These are phyloP conservation scores for Brotula barbata DNA, from an alignment of 2,797 vertebrate species.

Conservation along the genomic window DNA sequence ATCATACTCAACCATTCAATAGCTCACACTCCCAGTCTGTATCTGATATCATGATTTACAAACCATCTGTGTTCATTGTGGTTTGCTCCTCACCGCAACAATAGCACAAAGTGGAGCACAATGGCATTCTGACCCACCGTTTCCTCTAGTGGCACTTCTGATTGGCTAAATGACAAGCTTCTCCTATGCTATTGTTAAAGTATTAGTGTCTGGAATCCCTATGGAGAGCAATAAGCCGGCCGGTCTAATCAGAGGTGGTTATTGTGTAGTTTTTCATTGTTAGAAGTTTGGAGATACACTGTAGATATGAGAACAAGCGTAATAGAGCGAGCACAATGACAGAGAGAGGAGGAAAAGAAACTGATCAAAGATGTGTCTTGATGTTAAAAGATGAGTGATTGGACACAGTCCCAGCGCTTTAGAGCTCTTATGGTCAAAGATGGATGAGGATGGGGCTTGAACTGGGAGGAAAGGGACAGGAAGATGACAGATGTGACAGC, in stretches of 20 bases:
- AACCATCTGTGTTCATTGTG: constrained; percentile 61
- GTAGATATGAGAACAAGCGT: constrained; percentile 4
- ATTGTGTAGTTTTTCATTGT: constrained; percentile 58
- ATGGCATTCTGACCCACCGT: constrained; percentile 66
- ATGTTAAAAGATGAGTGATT: neutral
- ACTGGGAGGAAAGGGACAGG: neutral
- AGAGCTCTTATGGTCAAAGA: neutral
- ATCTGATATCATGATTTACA: constrained; percentile 56
- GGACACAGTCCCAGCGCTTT: too few relatives aligned
- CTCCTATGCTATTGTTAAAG: constrained; percentile 67
- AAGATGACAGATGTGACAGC: neutral
- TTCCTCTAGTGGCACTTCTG: constrained; percentile 70
- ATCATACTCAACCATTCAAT: constrained; percentile 17
- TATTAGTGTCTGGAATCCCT: constrained; percentile 62
- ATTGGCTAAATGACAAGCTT: constrained; percentile 69
- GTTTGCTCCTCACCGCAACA: constrained; percentile 54
- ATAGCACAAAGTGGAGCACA: constrained; percentile 59
- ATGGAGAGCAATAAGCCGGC: constrained; percentile 52
- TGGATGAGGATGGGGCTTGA: neutral
- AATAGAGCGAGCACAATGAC: neutral
- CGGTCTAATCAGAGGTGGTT: constrained; percentile 63
- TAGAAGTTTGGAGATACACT: constrained; percentile 26
- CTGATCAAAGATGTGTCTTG: neutral
- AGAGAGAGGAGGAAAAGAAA: constrained; percentile 7
- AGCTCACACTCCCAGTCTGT: constrained; percentile 29